A percentile compares a stretch with the other conserved stretches of the same genome.
These are phyloP conservation scores for Agrilus cyanescens DNA, from an alignment of 2,888 invertebrate genomes.

Conservation along the genomic window DNA sequence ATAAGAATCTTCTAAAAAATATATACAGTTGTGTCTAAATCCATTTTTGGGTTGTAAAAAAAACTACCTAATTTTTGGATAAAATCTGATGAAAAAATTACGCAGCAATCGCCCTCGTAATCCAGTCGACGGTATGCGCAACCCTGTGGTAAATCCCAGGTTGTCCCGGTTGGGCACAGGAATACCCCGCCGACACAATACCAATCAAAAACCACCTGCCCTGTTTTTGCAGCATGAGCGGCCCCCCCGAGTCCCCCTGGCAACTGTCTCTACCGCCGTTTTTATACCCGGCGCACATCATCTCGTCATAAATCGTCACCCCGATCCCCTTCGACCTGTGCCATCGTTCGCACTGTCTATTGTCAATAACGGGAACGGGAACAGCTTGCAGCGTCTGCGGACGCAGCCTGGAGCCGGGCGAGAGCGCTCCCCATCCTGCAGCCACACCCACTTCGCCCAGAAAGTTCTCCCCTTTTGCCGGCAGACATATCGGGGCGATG, in stretches of 20 bases:
- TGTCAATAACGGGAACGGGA: slow-evolving; percentile 87
- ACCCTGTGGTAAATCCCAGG: slow-evolving; percentile 91
- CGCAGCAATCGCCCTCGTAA: slow-evolving; percentile 52
- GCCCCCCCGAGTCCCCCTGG: slow-evolving; percentile 80
- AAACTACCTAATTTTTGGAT: too few relatives aligned
- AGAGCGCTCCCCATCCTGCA: slow-evolving; percentile 85
- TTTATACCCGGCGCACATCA: slow-evolving; percentile 89
- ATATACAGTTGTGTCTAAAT: too few relatives aligned
- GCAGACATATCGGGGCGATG: slow-evolving; percentile 83
- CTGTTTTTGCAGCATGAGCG: slow-evolving; percentile 76
- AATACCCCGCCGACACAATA: slow-evolving; percentile 85
- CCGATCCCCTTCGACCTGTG: slow-evolving; percentile 66
- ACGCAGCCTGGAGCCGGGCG: slow-evolving; percentile 70
- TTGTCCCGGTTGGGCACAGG: slow-evolving; percentile 85
- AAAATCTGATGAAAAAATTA: slow-evolving; percentile 13
- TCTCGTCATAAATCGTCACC: slow-evolving; percentile 86
- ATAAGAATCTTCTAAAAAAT: too few relatives aligned
- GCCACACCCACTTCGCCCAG: slow-evolving; percentile 86
- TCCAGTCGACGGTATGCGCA: slow-evolving; percentile 90
- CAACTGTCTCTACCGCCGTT: slow-evolving; percentile 72
- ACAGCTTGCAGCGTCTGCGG: slow-evolving; percentile 86
- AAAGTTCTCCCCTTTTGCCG: slow-evolving; percentile 81
- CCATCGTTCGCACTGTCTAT: slow-evolving; percentile 61
- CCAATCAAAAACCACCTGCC: slow-evolving; percentile 80
- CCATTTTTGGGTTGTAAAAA: too few relatives aligned